These are phyloP conservation scores for Sarotherodon lohbergeri DNA, from an alignment of 2,113 vertebrate genomes.

Conservation along the genomic window DNA sequence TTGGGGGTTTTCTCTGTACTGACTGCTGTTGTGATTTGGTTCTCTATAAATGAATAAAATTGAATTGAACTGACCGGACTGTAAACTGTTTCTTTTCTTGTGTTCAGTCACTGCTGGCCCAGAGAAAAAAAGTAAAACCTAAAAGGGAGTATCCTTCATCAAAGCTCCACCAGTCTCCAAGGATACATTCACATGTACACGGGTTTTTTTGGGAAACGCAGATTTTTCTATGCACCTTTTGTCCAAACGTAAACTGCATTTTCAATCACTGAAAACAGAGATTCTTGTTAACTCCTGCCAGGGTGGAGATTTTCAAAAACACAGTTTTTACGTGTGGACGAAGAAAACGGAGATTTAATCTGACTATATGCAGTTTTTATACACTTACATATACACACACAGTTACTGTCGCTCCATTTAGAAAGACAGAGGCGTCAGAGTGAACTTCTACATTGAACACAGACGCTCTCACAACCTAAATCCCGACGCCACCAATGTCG, in stretches of 20 bases:
- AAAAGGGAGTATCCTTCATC: too few relatives aligned
- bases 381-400: accelerated
- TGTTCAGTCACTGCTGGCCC: neutral
- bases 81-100: neutral
- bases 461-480: neutral
- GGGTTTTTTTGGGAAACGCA: neutral
- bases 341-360: too few relatives aligned
- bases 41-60: accelerated
- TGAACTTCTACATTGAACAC: accelerated
- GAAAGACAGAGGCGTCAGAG: neutral
- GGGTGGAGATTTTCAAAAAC: neutral
- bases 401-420: neutral
- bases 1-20: neutral
- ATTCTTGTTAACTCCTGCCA: neutral
- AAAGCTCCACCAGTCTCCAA: too few relatives aligned
- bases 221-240: neutral
- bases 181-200: neutral
- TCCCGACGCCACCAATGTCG: accelerated
- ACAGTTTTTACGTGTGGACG: accelerated
- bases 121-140: too few relatives aligned
- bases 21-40: neutral
- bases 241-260: neutral
- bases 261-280: neutral
- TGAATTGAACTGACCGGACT: neutral
- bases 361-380: neutral